Percentiles rank a stretch among this genome's conserved stretches.
These are phyloP conservation scores for Xanthostigma xanthostigma DNA, from an alignment of 2,888 invertebrate genomes.

Conservation along the genomic window DNA sequence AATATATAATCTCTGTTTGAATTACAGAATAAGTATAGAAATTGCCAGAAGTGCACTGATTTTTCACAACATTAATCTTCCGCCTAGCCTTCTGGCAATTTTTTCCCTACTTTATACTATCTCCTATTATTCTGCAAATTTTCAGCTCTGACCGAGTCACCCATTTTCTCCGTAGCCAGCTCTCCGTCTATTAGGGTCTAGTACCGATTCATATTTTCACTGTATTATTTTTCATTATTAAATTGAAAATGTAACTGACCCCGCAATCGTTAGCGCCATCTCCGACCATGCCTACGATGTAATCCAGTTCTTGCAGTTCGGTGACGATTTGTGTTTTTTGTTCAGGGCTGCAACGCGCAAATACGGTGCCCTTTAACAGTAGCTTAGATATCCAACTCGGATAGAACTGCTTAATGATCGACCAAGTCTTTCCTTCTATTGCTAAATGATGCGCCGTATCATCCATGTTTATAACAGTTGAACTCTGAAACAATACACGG, in stretches of 20 bases:
- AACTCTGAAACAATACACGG: constrained; percentile 13
- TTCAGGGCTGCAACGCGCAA: constrained; percentile 71
- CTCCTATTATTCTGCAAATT: too few relatives aligned
- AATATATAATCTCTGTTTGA: too few relatives aligned
- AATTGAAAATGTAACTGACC: constrained; percentile 21
- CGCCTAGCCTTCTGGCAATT: too few relatives aligned
- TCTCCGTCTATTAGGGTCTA: too few relatives aligned
- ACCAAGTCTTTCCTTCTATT: constrained; percentile 63
- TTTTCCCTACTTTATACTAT: too few relatives aligned
- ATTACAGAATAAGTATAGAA: too few relatives aligned
- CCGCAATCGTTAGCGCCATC: constrained; percentile 81
- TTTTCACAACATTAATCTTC: too few relatives aligned
- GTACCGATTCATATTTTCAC: too few relatives aligned
- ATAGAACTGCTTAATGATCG: constrained; percentile 48
- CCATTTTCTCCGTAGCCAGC: too few relatives aligned
- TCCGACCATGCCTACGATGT: constrained; percentile 49
- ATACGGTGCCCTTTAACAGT: constrained; percentile 53
- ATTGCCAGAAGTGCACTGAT: too few relatives aligned
- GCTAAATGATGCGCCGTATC: constrained; percentile 40
- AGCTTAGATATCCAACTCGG: constrained; percentile 54
- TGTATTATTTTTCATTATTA: too few relatives aligned
- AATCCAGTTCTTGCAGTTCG: constrained; percentile 51
- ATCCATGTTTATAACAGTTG: constrained; percentile 16
- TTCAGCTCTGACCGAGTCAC: too few relatives aligned
- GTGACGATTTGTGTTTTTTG: constrained; percentile 65